Base-by-base conservation (phyloP, 2,113 vertebrate species). In the Talpa occidentalis region DNA sequence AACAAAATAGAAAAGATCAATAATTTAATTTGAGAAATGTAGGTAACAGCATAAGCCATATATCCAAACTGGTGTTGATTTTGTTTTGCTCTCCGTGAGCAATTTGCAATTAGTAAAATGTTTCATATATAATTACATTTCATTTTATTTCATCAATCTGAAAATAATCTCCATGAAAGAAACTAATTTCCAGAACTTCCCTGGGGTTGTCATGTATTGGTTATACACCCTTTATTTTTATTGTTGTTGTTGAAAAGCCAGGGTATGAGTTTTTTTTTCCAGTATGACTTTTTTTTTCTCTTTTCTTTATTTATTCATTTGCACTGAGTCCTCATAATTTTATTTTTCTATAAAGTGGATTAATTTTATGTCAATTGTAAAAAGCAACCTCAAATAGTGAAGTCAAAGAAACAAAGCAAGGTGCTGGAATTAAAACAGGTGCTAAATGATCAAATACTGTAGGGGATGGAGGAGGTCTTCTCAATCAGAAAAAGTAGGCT, bases 61-160 rank as follows among this genome's bases (percentile, higher is more conserved):
- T 47, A 77, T 10, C 10, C 10, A 76, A 91, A 64, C 40, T 91
- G 32, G 11, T 89, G n/a, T 8, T 86, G 52, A 60, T 37, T 80
- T 92, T 87, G 37, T 91, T 86, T 90, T 21, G 78, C 12, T 92
- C 17, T 42, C 1, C 77, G 52, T 72, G 35, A 92, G 40, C 81
- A 26, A 91, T 93, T 94, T 96, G 22, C 82, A 95, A 76, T 94
- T 79, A 94, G 78, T 64, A 37, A 85, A 93, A 92, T 60, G n/a
- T 78, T 84, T 82, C 82, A 1, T 76, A 62, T 47, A 42, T 81
- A 88, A 85, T 95, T 82, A 84, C 30, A 84, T 72, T 89, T 89
- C 14, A 91, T 8, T 91, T 96, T 87, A 91, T 79, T 94, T 79
- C 37, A 91, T 86, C 54, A 83, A 54, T 24, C 47, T 88, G 69